Base-by-base conservation (phyloP, 37 sponge, comb jelly and placozoan species). In the Aphrocallistes beatrix region DNA sequence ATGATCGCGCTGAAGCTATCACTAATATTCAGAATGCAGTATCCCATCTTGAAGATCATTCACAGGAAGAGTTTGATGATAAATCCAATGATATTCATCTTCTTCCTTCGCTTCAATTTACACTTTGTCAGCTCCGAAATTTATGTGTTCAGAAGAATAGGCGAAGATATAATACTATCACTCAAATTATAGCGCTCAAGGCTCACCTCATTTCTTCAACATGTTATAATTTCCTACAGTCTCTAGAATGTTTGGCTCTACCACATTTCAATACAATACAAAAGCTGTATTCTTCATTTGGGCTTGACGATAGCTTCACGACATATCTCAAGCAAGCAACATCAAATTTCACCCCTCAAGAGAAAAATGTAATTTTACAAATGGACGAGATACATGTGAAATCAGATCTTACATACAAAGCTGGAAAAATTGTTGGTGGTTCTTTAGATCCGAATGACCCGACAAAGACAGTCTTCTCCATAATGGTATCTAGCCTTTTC, bases 341-440 rank as follows among this genome's bases (percentile, higher is more conserved):
- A 25, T 19, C 75, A 32, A 60, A 60, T 13, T 60, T 60, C 21
- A 60, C 10, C 3, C 25, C 25, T 28, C 75, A 60, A 60, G 75
- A 60, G n/a, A 60, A 28, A 30, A 60, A 60, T 60, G 75, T 60
- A 32, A 60, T 28, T 32, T 60, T 60, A 60, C 75, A 60, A 32
- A 60, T 60, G 75, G 75, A 60, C n/a, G 75, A 60, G 34, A 60
- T 60, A 19, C 75, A 60, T 60, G 75, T 60, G 3, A 60, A 60
- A 13, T 60, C 75, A 19, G 75, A 60, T 21, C 34, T 60, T 60
- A 32, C 75, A 25, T 60, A 60, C 75, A 60, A 21, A 13, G 75
- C 32, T 60, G 75, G 75, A 28, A 3, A 28, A 19, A 60, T 60
- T 32, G 3, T 60, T 28, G 75, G n/a, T n/a, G n/a, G n/a, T n/a